phyloP scores from a whole-genome alignment of 2,113 vertebrate species.

The Gavialis gangeticus region DNA sequence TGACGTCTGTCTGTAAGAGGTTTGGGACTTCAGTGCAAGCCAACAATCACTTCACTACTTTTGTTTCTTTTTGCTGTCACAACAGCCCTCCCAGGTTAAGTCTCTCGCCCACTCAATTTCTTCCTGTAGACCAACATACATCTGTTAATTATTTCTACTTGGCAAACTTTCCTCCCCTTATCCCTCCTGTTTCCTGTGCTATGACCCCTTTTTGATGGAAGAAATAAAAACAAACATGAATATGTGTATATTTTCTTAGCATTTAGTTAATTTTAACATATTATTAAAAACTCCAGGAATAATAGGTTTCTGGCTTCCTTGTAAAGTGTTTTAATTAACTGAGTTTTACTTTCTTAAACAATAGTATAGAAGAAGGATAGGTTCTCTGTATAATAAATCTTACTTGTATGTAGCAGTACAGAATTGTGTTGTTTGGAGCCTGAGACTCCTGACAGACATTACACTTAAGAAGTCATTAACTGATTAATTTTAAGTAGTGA shows the following conservation, averaged over 20 bases:
- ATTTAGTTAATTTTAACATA: background rate
- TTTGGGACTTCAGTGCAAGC: background rate
- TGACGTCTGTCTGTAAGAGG: background rate
- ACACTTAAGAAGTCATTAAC: too few species aligned
- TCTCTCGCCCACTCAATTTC: background rate
- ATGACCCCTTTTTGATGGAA: background rate
- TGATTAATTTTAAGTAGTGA: too few species aligned
- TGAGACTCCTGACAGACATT: background rate
- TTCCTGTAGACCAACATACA: background rate
- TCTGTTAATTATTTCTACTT: constrained; percentile 14
- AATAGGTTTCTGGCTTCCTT: constrained; percentile 3
- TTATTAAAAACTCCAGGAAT: background rate
- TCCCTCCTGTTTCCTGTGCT: background rate
- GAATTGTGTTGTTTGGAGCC: background rate
- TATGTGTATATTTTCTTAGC: background rate
- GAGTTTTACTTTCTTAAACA: background rate
- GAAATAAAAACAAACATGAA: background rate
- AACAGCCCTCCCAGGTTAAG: background rate
- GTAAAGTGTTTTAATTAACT: background rate
- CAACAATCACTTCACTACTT: background rate
- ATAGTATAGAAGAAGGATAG: background rate
- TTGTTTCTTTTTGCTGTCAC: background rate
- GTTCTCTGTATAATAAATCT: background rate
- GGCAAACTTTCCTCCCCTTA: background rate
- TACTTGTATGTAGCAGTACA: background rate